Percentiles rank a stretch among this genome's conserved stretches.
Evolutionary conservation across 2,888 invertebrate species (phyloP).

Genomic region (Furcula furcula): DNA sequence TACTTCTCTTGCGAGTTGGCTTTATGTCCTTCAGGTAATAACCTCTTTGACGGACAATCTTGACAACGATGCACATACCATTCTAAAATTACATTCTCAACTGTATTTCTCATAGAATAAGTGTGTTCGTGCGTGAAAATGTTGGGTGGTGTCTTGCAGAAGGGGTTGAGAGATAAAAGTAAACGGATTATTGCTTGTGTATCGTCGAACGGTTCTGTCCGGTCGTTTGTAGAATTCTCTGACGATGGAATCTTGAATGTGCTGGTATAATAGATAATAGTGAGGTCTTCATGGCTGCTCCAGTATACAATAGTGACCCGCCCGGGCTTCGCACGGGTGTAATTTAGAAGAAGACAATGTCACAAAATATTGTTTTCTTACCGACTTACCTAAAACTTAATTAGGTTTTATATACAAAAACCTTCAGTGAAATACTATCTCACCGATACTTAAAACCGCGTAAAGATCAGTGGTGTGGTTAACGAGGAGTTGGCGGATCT

Average conservation of each 20-base stretch:
- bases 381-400: too few relatives aligned
- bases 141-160: slow-evolving; percentile 45
- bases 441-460: too few relatives aligned
- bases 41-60: slow-evolving; percentile 73
- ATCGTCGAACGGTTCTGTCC: slow-evolving; percentile 61
- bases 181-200: slow-evolving; percentile 76
- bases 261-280: slow-evolving; percentile 5
- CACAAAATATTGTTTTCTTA: too few relatives aligned
- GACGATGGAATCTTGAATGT: slow-evolving; percentile 19
- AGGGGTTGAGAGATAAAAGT: slow-evolving; percentile 74
- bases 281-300: not conserved
- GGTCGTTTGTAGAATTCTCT: slow-evolving; percentile 39
- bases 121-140: slow-evolving; percentile 7
- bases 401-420: too few relatives aligned
- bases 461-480: too few relatives aligned
- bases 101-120: slow-evolving; percentile 24
- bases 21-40: slow-evolving; percentile 79
- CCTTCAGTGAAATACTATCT: too few relatives aligned
- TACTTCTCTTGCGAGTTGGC: slow-evolving; percentile 33
- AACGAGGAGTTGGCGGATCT: too few relatives aligned
- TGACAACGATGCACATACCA: slow-evolving; percentile 16
- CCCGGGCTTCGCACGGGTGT: too few relatives aligned
- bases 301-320: too few relatives aligned
- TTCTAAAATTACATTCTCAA: slow-evolving; percentile 10
- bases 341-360: too few relatives aligned